Conservation (phyloP, 2,888 invertebrate genomes). For the Diaprepes abbreviatus region DNA sequence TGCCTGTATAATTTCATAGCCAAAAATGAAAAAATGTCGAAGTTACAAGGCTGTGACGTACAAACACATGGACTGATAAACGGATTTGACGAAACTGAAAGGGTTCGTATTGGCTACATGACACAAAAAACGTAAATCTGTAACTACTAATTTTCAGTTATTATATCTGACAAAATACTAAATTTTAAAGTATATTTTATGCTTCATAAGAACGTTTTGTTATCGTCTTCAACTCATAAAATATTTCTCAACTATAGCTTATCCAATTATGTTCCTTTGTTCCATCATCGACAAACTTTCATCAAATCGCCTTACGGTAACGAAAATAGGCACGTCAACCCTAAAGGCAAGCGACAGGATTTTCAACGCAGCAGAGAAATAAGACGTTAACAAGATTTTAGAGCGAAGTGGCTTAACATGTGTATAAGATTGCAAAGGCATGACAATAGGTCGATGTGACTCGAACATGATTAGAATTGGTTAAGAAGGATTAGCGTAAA, state of each 20-base stretch:
- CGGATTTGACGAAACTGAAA: too few relatives aligned
- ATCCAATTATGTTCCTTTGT: conserved; percentile 20
- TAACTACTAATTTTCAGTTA: too few relatives aligned
- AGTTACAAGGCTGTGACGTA: too few relatives aligned
- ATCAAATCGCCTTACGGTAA: conserved; percentile 22
- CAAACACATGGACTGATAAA: too few relatives aligned
- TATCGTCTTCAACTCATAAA: not conserved
- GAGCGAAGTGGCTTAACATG: conserved; percentile 3
- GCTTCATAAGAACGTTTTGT: too few relatives aligned
- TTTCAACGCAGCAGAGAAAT: conserved; percentile 20
- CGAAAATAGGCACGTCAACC: conserved; percentile 24
- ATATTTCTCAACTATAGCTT: conserved; percentile 7
- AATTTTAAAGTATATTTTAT: too few relatives aligned
- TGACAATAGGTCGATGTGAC: not conserved
- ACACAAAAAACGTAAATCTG: too few relatives aligned
- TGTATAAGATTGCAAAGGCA: not conserved
- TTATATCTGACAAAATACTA: too few relatives aligned
- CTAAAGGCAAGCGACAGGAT: conserved; percentile 28
- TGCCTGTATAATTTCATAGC: too few relatives aligned
- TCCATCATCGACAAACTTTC: conserved; percentile 16
- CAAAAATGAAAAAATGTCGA: too few relatives aligned
- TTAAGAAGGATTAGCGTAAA: not conserved
- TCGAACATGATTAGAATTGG: not conserved
- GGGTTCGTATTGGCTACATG: too few relatives aligned
- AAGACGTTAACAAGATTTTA: conserved; percentile 16